phyloP scores from a whole-genome alignment of 2,888 invertebrate species.

The Bibio marci region DNA sequence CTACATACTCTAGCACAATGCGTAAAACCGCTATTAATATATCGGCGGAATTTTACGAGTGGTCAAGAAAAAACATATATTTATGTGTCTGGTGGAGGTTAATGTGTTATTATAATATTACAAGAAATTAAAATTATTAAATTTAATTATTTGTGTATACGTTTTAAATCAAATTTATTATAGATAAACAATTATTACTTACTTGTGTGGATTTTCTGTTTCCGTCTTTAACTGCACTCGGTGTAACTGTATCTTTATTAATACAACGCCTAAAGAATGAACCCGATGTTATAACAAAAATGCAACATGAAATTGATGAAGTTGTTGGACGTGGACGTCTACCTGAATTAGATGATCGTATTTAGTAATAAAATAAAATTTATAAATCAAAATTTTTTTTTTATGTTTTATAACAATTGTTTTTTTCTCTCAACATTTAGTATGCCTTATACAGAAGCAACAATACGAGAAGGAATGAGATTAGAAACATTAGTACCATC shows the following conservation, averaged over 20 bases:
- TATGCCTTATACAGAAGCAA: constrained; percentile 43
- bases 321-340: constrained; percentile 41
- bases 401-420: too few species aligned
- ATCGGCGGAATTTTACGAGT: too few species aligned
- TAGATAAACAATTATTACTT: constrained; percentile 41
- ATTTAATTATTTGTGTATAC: too few species aligned
- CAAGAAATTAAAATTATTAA: too few species aligned
- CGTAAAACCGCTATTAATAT: too few species aligned
- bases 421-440: constrained; percentile 17
- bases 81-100: too few species aligned
- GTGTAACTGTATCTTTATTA: constrained; percentile 31
- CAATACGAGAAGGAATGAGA: constrained; percentile 40
- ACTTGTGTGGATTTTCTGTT: constrained; percentile 41
- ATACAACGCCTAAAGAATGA: constrained; percentile 37
- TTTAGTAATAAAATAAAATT: constrained; percentile 25
- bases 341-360: constrained; percentile 41
- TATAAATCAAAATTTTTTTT: too few species aligned
- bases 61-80: too few species aligned
- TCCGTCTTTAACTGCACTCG: constrained; percentile 37
- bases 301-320: constrained; percentile 43
- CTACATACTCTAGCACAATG: too few species aligned
- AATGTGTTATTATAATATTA: too few species aligned
- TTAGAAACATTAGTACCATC: constrained; percentile 42
- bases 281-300: constrained; percentile 36
- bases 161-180: constrained; percentile 2